phyloP scores from a whole-genome alignment of 53 echinoderm and acorn worm genomes.

The Actinopyga echinites region DNA sequence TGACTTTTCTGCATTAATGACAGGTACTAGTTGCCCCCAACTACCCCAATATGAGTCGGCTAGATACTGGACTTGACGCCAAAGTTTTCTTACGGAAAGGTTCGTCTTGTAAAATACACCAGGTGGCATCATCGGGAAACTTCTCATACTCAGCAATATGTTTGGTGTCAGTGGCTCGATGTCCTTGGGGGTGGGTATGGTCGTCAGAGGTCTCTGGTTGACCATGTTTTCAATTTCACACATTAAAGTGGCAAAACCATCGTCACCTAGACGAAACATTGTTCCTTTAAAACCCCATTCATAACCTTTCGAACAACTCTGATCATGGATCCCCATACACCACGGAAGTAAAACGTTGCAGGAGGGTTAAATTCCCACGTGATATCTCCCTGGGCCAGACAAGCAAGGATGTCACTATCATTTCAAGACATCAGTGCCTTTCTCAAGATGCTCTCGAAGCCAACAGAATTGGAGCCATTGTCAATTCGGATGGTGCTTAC shows the following conservation, averaged over 20 bases:
- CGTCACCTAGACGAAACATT: no score
- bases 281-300: no score
- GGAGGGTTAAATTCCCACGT: no score
- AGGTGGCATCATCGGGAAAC: not conserved
- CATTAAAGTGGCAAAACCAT: not conserved
- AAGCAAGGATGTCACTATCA: no score
- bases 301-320: no score
- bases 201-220: slow-evolving; percentile 51
- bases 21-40: slow-evolving; percentile 48
- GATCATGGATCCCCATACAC: slow-evolving; percentile 29
- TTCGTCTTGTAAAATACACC: slow-evolving; percentile 35
- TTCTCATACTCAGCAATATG: slow-evolving; percentile 8
- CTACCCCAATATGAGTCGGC: slow-evolving; percentile 46
- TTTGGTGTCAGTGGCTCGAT: slow-evolving; percentile 47
- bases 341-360: no score
- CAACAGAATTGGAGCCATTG: slow-evolving; percentile 41
- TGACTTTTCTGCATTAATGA: slow-evolving; percentile 35
- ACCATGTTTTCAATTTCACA: slow-evolving; percentile 53
- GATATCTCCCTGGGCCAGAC: no score
- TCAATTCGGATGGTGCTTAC: slow-evolving; percentile 33
- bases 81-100: slow-evolving; percentile 9
- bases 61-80: slow-evolving; percentile 9
- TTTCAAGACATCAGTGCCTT: no score
- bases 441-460: no score
- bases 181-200: slow-evolving; percentile 3